Conservation (phyloP, 2,888 invertebrate genomes). For the Hirtodrosophila histrioides region DNA sequence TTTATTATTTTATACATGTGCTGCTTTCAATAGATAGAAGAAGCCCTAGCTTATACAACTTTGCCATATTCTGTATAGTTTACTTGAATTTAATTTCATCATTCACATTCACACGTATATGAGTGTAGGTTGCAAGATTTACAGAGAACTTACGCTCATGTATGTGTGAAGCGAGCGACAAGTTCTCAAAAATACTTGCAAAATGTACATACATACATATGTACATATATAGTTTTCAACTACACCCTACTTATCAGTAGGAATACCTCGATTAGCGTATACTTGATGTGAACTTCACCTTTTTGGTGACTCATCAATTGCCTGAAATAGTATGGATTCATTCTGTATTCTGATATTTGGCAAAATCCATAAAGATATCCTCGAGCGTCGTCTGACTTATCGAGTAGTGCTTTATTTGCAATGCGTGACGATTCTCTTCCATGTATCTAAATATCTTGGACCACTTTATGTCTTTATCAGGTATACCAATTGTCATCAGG, state of each 20-base stretch:
- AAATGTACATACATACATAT: no score
- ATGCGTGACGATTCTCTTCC: slow-evolving; percentile 86
- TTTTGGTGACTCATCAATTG: neutral
- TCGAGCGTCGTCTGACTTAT: slow-evolving; percentile 91
- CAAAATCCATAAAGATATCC: slow-evolving; percentile 89
- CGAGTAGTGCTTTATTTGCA: slow-evolving; percentile 89
- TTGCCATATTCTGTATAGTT: no score
- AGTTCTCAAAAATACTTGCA: neutral
- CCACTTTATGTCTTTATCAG: slow-evolving; percentile 86
- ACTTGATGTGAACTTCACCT: no score
- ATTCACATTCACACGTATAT: neutral
- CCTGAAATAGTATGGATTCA: neutral
- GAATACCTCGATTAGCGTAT: no score
- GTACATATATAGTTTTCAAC: no score
- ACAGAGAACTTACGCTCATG: slow-evolving; percentile 4
- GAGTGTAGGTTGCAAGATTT: slow-evolving; percentile 4
- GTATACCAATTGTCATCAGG: slow-evolving; percentile 88
- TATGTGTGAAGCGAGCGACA: slow-evolving; percentile 1
- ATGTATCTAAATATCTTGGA: slow-evolving; percentile 88
- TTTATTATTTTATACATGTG: neutral
- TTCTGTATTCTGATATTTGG: slow-evolving; percentile 84
- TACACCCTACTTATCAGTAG: no score
- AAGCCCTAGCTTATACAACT: no score
- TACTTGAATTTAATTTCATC: neutral
- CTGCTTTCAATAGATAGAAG: no score